Conservation (phyloP, 2,888 invertebrate genomes). For the Dasysyrphus tricinctus region DNA sequence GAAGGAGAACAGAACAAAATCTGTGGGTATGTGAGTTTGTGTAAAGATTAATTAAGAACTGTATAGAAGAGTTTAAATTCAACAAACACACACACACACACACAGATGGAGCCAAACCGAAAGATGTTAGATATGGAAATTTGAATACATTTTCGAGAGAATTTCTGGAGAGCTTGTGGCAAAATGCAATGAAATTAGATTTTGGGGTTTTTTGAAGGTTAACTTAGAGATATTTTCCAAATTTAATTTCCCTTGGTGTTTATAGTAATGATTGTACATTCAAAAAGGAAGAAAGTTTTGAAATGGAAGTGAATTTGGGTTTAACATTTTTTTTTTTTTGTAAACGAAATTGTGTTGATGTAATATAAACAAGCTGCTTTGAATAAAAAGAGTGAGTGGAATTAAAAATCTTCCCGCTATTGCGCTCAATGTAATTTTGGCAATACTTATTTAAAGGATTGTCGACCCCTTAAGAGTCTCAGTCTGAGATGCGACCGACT, state of each 20-base stretch:
- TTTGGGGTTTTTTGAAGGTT: constrained; percentile 44
- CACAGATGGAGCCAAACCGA: neutral
- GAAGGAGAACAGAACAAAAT: neutral
- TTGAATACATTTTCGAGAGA: constrained; percentile 45
- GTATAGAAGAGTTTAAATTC: constrained; percentile 49
- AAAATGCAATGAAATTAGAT: constrained; percentile 63
- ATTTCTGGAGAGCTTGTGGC: constrained; percentile 42
- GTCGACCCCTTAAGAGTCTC: no score
- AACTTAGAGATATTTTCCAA: constrained; percentile 22
- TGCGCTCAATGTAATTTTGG: no score
- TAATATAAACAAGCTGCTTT: no score
- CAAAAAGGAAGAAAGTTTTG: neutral
- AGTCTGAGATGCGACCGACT: no score
- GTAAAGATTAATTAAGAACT: constrained; percentile 69
- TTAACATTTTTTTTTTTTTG: neutral
- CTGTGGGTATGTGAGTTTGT: constrained; percentile 34
- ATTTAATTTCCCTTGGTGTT: constrained; percentile 59
- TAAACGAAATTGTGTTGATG: neutral
- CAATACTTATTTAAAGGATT: no score
- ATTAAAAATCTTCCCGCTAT: no score
- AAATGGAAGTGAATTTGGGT: neutral
- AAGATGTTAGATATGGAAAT: constrained; percentile 50
- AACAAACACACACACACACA: neutral
- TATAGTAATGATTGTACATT: constrained; percentile 55
- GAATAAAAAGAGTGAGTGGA: no score